phyloP scores from a whole-genome alignment of 2,888 invertebrate genomes.

The Iphiclides podalirius region DNA sequence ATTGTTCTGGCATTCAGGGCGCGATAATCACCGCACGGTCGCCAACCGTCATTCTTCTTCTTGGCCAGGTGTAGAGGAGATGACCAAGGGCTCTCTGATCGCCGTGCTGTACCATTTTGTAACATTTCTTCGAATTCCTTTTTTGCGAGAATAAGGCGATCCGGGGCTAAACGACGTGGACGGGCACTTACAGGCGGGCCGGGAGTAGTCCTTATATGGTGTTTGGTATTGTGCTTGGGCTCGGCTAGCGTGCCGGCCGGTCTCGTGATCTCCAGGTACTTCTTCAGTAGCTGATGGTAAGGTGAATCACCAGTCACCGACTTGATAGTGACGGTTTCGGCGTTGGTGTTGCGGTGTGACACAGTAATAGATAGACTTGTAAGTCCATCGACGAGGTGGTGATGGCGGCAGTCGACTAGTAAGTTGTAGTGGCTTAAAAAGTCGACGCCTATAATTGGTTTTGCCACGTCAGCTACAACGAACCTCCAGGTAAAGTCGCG shows the following conservation, averaged over 20 bases:
- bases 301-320: too few relatives aligned
- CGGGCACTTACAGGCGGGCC: slow-evolving; percentile 33
- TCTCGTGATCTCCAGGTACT: slow-evolving; percentile 16
- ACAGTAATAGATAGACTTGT: background rate
- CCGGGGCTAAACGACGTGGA: slow-evolving; percentile 39
- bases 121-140: slow-evolving; percentile 40
- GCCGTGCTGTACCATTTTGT: too few relatives aligned
- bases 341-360: background rate
- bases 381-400: background rate
- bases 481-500: slow-evolving; percentile 32
- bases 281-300: background rate
- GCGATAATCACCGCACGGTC: too few relatives aligned
- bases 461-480: slow-evolving; percentile 32
- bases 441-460: too few relatives aligned
- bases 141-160: slow-evolving; percentile 35
- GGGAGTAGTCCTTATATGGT: slow-evolving; percentile 35
- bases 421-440: too few relatives aligned
- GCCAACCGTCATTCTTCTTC: slow-evolving; percentile 30
- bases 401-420: too few relatives aligned
- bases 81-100: too few relatives aligned
- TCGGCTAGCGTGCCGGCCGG: slow-evolving; percentile 27
- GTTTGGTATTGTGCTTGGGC: slow-evolving; percentile 30
- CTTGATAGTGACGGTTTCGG: background rate
- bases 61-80: too few relatives aligned
- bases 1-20: background rate